Percentiles rank a stretch among this genome's conserved stretches.
phyloP scores from a whole-genome alignment of 1,140 invertebrate species.

The Palaemon carinicauda region DNA sequence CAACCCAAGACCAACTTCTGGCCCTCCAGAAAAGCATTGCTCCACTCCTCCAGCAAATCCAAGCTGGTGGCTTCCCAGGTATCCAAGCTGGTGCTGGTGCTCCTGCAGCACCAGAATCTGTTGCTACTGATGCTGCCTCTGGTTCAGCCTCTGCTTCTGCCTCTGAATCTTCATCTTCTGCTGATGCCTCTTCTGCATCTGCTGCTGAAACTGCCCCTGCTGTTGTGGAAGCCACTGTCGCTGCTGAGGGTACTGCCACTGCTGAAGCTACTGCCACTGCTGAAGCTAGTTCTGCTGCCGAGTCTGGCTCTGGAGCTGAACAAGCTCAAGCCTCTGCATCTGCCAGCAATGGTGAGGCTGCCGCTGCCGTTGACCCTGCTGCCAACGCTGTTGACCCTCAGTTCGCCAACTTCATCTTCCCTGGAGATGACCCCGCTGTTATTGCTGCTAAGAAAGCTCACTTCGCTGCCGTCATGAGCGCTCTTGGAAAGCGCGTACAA shows the following conservation, averaged over 20 bases:
- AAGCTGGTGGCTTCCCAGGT: constrained; percentile 18
- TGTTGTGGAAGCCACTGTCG: not conserved
- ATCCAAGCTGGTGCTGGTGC: not conserved
- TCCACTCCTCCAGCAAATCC: constrained; percentile 27
- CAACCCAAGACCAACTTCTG: too few relatives aligned
- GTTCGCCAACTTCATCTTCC: constrained; percentile 59
- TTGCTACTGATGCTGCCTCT: not conserved
- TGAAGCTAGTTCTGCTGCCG: not conserved
- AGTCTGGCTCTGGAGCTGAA: constrained; percentile 7
- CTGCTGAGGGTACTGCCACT: not conserved
- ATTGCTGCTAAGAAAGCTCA: constrained; percentile 54
- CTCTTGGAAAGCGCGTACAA: not conserved
- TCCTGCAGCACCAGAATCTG: not conserved
- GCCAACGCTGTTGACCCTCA: constrained; percentile 43
- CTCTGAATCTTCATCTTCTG: not conserved
- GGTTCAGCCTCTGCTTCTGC: not conserved
- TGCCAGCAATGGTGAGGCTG: not conserved
- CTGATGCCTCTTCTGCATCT: not conserved
- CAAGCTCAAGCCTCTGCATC: not conserved
- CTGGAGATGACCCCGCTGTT: constrained; percentile 48
- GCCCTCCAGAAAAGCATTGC: too few relatives aligned
- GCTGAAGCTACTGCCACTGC: not conserved
- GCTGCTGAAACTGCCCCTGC: not conserved
- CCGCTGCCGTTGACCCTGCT: constrained; percentile 20
- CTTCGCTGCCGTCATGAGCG: constrained; percentile 47